A percentile compares a stretch with the other conserved stretches of the same genome.
phyloP scores from a whole-genome alignment of 1,140 invertebrate genomes.

The Bombus pyrosoma region DNA sequence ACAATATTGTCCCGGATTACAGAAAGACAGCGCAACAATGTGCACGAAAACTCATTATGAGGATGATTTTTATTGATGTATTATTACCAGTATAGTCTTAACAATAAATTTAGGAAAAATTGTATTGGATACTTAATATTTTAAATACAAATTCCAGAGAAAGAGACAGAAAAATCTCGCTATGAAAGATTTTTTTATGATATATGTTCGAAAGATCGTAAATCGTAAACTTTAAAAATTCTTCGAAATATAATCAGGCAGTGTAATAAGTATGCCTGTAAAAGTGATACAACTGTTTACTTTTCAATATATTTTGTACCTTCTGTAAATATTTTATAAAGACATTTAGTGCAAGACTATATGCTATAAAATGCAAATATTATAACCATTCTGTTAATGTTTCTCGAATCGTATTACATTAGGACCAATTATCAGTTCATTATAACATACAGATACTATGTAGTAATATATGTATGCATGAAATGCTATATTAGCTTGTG shows the following conservation, averaged over 20 bases:
- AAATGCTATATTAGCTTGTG: conserved; percentile 7
- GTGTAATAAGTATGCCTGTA: conserved; percentile 49
- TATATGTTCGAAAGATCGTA: conserved; percentile 39
- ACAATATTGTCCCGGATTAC: conserved; percentile 26
- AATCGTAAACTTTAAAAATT: conserved; percentile 45
- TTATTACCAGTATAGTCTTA: background rate
- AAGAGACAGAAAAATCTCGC: background rate
- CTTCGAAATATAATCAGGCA: conserved; percentile 50
- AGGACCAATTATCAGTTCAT: conserved; percentile 55
- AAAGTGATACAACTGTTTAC: conserved; percentile 35
- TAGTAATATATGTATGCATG: conserved; percentile 24
- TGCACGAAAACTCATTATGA: background rate
- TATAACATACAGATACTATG: conserved; percentile 39
- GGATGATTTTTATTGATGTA: background rate
- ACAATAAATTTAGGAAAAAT: conserved; percentile 13
- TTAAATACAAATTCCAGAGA: background rate
- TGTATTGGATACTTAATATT: background rate
- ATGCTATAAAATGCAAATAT: conserved; percentile 59
- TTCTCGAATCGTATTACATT: conserved; percentile 48
- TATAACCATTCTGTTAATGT: conserved; percentile 37
- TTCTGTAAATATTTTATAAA: conserved; percentile 50
- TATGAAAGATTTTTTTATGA: conserved; percentile 33
- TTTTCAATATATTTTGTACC: conserved; percentile 39
- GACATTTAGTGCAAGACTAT: conserved; percentile 40
- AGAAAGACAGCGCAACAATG: conserved; percentile 15